Percentiles rank a stretch among this genome's conserved stretches.
These are phyloP conservation scores for Rhynchomys soricoides DNA, from an alignment of 2,113 vertebrate genomes.

Conservation along the genomic window DNA sequence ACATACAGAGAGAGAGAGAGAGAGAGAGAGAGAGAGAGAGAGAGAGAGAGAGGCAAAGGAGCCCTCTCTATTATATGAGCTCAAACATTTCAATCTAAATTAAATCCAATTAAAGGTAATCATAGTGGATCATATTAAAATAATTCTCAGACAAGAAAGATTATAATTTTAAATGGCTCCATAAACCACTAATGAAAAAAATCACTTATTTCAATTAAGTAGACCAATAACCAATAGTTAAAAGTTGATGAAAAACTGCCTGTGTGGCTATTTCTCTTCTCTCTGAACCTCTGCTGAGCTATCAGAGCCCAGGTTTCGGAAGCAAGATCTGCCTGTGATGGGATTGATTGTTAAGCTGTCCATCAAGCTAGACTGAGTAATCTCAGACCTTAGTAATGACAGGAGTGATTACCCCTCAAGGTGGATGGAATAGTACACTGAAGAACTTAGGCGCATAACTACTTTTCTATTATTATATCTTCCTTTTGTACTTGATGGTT, in stretches of 20 bases:
- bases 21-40: no score
- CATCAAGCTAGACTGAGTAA: conserved; percentile 78
- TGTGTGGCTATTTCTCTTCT: conserved; percentile 58
- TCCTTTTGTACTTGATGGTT: conserved; percentile 80
- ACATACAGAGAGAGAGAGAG: no score
- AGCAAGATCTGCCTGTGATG: conserved; percentile 70
- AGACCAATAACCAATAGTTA: conserved; percentile 81
- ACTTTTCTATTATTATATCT: conserved; percentile 83
- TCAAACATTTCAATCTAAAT: conserved; percentile 75
- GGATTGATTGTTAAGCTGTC: conserved; percentile 75
- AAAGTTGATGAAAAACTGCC: conserved; percentile 76
- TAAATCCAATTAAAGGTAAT: conserved; percentile 78
- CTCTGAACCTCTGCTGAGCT: conserved; percentile 72
- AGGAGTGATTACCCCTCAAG: conserved; percentile 83
- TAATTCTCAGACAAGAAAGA: conserved; percentile 73
- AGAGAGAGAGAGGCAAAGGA: no score
- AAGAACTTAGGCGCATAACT: conserved; percentile 83
- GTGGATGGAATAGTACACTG: conserved; percentile 84
- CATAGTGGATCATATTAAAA: conserved; percentile 55
- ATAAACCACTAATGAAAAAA: conserved; percentile 82
- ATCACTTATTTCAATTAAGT: conserved; percentile 85
- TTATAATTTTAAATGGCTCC: conserved; percentile 79
- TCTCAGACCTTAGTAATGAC: conserved; percentile 82
- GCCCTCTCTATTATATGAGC: not conserved
- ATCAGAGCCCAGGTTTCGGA: conserved; percentile 74